Evolutionary conservation across 2,113 vertebrate species (phyloP).

Genomic region (Bujurquina vittata): DNA sequence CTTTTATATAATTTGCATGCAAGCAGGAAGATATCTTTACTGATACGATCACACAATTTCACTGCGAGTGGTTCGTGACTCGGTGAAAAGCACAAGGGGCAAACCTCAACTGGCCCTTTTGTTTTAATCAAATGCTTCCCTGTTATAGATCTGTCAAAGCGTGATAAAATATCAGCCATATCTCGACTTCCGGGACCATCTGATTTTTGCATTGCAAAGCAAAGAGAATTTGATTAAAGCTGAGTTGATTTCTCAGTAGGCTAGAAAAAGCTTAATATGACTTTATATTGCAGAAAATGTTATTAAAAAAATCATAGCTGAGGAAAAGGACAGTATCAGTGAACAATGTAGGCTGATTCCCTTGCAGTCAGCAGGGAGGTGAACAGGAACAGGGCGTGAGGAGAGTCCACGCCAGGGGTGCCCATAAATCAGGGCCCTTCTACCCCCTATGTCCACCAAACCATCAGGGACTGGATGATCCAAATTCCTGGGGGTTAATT

Average conservation of each 20-base stretch:
- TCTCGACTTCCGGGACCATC: constrained; percentile 22
- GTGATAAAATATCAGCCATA: constrained; percentile 34
- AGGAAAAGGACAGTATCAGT: neutral
- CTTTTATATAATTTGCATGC: neutral
- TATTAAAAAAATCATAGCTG: neutral
- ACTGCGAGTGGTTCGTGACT: constrained; percentile 47
- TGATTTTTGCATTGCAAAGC: constrained; percentile 27
- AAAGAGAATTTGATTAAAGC: neutral
- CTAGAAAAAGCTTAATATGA: neutral
- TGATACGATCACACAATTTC: constrained; percentile 30
- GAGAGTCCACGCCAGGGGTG: constrained; percentile 74
- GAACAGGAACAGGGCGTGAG: constrained; percentile 78
- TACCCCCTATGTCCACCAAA: constrained; percentile 74
- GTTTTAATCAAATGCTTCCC: constrained; percentile 49
- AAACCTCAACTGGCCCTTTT: constrained; percentile 21
- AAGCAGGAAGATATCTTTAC: constrained; percentile 3
- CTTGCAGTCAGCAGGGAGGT: constrained; percentile 58
- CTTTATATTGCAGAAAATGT: neutral
- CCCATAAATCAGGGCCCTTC: constrained; percentile 81
- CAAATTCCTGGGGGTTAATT: constrained; percentile 84
- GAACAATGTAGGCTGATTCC: constrained; percentile 47
- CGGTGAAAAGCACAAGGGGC: constrained; percentile 65
- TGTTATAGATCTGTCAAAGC: constrained; percentile 31
- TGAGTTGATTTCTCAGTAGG: neutral
- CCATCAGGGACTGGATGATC: constrained; percentile 77